These are phyloP conservation scores for Athetis lepigone DNA, from an alignment of 2,888 invertebrate genomes.

Conservation along the genomic window DNA sequence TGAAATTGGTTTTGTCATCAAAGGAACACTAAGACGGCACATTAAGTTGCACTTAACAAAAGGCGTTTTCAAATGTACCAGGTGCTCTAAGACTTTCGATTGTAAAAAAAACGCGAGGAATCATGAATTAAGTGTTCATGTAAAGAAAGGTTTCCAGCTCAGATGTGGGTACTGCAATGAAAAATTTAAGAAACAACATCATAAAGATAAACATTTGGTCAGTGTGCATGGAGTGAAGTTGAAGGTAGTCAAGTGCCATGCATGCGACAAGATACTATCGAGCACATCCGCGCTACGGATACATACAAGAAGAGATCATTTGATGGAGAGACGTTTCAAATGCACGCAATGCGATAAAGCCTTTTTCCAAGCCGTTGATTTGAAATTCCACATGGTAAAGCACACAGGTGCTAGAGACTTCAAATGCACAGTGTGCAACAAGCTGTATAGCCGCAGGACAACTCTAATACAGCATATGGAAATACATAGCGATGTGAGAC, in stretches of 20 bases:
- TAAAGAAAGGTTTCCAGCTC: constrained; percentile 1
- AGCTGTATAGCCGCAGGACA: constrained; percentile 66
- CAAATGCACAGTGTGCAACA: constrained; percentile 78
- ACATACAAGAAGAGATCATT: constrained; percentile 80
- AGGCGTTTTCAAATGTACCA: constrained; percentile 69
- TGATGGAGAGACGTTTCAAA: constrained; percentile 58
- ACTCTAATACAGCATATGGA: constrained; percentile 70
- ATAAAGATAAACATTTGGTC: constrained; percentile 61
- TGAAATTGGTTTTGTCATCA: constrained; percentile 53
- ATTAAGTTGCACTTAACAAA: constrained; percentile 57
- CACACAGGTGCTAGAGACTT: constrained; percentile 70
- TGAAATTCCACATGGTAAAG: constrained; percentile 74
- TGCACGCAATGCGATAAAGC: constrained; percentile 56
- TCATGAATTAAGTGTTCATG: constrained; percentile 71
- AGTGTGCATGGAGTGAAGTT: constrained; percentile 61
- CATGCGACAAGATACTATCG: constrained; percentile 79
- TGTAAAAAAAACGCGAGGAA: constrained; percentile 74
- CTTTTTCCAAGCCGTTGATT: constrained; percentile 59
- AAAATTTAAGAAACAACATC: constrained; percentile 56
- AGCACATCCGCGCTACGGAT: constrained; percentile 82
- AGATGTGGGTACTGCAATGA: constrained; percentile 69
- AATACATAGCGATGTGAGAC: constrained; percentile 68
- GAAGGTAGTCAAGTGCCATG: constrained; percentile 55
- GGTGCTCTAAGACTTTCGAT: constrained; percentile 78
- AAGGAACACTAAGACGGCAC: constrained; percentile 10